phyloP scores from a whole-genome alignment of 2,888 invertebrate species.

The Leptopterna dolabrata region DNA sequence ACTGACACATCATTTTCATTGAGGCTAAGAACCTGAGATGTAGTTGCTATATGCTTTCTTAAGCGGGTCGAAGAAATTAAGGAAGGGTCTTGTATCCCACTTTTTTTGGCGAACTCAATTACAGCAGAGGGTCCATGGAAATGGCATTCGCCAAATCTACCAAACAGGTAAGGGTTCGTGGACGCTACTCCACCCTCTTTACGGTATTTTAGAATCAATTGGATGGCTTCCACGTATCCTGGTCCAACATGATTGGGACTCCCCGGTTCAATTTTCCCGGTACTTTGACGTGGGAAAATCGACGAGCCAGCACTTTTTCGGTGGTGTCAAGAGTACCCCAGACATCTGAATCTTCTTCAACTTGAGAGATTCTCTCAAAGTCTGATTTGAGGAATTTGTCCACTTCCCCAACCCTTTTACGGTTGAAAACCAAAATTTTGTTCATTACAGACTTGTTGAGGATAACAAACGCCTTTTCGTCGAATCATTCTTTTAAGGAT shows the following conservation, averaged over 20 bases:
- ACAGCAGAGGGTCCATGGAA: background rate
- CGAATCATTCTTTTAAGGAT: no score
- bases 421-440: background rate
- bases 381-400: background rate
- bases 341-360: background rate
- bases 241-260: background rate
- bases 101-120: background rate
- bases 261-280: background rate
- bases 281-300: background rate
- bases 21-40: background rate
- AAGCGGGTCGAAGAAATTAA: background rate
- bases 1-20: background rate
- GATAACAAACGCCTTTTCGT: no score
- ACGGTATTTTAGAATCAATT: background rate
- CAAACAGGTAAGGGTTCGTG: constrained; percentile 1
- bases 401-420: background rate
- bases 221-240: background rate
- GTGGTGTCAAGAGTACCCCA: background rate
- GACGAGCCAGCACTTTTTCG: background rate
- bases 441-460: background rate
- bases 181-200: background rate
- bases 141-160: background rate
- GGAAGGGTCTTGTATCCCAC: background rate
- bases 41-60: background rate
- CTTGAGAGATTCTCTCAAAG: background rate